Evolutionary conservation across 2,113 vertebrate genomes (phyloP), one percentile per base, ranked within the genome.

Genomic region (Oreocharis arfaki): DNA sequence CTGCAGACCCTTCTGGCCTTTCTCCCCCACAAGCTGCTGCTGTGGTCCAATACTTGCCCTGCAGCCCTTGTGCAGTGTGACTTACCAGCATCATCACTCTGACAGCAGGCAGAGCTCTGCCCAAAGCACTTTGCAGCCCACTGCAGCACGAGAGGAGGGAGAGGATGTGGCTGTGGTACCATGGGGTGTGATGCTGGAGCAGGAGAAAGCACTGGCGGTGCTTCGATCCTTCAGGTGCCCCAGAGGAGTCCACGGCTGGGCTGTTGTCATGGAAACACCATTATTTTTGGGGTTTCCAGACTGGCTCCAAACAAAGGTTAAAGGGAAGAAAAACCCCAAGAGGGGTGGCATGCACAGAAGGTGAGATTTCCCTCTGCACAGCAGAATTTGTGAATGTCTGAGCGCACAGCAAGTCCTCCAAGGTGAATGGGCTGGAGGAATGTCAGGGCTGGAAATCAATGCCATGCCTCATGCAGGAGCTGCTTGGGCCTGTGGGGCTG

Each of bases 401-500:
- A 82, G 15, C 21, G 26, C 27, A 12, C 17, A 78, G 42, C 1
- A 6, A 46, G 26, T 22, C 35, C 63, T 28, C 9, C 49, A 27
- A 60, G 57, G 37, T 2, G 1, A 1, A 5, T 11, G 44, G 49
- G 30, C 41, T 55, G 22, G 19, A 49, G 44, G 20, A 27, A 10
- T 1, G 33, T 5, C 15, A 3, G 56, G 47, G 42, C 59, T 95
- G 69, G 64, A 44, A 35, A 47, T 16, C 0, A 5, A 3, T 17
- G 70, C 44, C 13, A 2, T 49, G 30, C 11, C 33, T 78, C 17
- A 1, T 8, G 28, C 2, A 1, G 20, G 44, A 47, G 71, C 47
- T 4, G 17, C 27, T 37, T 1, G 0, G 63, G 44, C 67, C 1
- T 1, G 0, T 8, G 32, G 4, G n/a, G 35, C 52, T 57, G 49